Conservation (phyloP, 1,140 invertebrate genomes). For the Pristionchus pacificus region DNA sequence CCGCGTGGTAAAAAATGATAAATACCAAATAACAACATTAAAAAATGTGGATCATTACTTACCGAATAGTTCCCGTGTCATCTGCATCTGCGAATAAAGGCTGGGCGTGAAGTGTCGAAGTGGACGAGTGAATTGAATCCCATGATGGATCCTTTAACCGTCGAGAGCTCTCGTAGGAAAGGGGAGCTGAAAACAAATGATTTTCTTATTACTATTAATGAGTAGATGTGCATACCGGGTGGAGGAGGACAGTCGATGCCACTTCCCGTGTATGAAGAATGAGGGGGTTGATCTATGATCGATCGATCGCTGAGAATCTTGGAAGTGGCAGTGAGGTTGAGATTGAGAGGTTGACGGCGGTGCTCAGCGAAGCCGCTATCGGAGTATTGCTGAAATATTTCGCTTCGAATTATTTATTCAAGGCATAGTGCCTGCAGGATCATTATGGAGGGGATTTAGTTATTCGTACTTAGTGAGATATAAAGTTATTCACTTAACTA, state of each 20-base stretch:
- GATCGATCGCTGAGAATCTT: slow-evolving; percentile 24
- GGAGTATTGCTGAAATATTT: not conserved
- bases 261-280: not conserved
- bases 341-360: slow-evolving; percentile 5
- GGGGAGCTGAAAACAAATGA: slow-evolving; percentile 20
- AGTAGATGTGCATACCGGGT: slow-evolving; percentile 21
- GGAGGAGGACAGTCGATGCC: slow-evolving; percentile 19
- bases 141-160: not conserved
- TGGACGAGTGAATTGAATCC: not conserved
- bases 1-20: too few relatives aligned
- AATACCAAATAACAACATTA: too few relatives aligned
- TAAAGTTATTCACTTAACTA: too few relatives aligned
- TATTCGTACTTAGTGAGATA: not conserved
- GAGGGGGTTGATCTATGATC: slow-evolving; percentile 8
- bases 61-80: not conserved
- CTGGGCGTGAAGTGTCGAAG: not conserved
- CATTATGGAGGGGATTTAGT: not conserved
- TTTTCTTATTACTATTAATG: slow-evolving; percentile 6
- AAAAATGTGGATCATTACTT: not conserved
- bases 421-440: slow-evolving; percentile 12
- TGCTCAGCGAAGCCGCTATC: not conserved
- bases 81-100: not conserved
- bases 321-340: slow-evolving; percentile 22
- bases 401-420: not conserved
- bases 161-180: slow-evolving; percentile 15